Evolutionary conservation across 2,888 invertebrate genomes (phyloP).

Genomic region (Microplitis manilae): DNA sequence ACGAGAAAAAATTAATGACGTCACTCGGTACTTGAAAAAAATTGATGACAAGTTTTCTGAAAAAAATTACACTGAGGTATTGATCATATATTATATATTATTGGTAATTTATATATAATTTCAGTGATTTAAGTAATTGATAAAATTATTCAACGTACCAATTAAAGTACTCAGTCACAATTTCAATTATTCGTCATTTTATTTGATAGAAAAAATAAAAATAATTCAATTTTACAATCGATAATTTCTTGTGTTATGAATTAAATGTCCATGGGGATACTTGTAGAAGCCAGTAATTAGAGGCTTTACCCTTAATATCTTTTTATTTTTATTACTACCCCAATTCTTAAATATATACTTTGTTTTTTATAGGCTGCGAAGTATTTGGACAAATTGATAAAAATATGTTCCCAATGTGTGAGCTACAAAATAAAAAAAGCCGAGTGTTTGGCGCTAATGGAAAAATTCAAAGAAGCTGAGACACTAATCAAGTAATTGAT

Average conservation of each 20-base stretch:
- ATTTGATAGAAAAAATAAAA: no score
- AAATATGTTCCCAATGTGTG: background rate
- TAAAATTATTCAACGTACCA: no score
- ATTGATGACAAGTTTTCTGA: background rate
- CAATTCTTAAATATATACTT: no score
- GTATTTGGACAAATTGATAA: conserved; percentile 1
- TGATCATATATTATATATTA: background rate
- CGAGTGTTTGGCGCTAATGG: conserved; percentile 88
- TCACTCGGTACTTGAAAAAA: background rate
- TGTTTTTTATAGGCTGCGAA: background rate
- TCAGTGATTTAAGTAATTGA: background rate
- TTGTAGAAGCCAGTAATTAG: no score
- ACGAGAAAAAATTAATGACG: background rate
- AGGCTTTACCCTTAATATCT: no score
- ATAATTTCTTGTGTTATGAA: no score
- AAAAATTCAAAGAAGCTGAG: conserved; percentile 84
- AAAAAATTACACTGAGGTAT: background rate
- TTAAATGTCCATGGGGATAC: no score
- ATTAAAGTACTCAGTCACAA: no score
- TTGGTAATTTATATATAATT: background rate
- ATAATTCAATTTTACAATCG: no score
- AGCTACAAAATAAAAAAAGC: conserved; percentile 76
- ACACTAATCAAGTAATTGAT: conserved; percentile 74
- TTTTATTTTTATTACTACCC: no score
- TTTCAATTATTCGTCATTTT: no score